These are phyloP conservation scores for Periplaneta americana DNA, from an alignment of 1,140 invertebrate species.

Conservation along the genomic window DNA sequence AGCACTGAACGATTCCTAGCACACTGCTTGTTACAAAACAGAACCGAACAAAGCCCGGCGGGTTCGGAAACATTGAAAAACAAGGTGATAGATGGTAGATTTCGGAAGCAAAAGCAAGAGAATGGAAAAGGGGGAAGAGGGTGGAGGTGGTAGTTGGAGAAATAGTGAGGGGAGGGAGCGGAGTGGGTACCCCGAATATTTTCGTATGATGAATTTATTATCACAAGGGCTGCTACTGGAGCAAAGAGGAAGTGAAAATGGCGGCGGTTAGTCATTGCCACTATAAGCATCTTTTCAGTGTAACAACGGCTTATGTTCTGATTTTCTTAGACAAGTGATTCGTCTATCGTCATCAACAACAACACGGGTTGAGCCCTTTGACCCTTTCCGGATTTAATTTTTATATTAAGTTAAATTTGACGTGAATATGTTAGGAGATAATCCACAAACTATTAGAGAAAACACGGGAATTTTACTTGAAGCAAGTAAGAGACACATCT, in stretches of 20 bases:
- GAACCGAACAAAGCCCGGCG: background rate
- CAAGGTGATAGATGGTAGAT: background rate
- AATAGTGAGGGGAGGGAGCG: background rate
- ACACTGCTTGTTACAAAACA: background rate
- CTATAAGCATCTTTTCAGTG: background rate
- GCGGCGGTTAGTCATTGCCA: background rate
- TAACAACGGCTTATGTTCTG: background rate
- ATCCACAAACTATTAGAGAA: no score
- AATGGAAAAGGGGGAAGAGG: background rate
- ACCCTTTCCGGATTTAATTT: no score
- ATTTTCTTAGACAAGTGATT: background rate
- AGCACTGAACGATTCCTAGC: background rate
- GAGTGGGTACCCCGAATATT: background rate
- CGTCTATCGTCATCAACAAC: no score
- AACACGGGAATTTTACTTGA: no score
- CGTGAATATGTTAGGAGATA: no score
- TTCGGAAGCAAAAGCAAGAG: background rate
- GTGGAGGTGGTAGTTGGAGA: background rate
- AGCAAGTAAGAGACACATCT: no score
- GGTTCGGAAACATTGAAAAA: background rate
- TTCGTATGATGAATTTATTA: background rate
- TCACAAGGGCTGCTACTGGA: background rate
- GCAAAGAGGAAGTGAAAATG: background rate
- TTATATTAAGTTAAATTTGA: no score
- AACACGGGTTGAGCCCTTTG: no score